Conservation (phyloP, 2,113 vertebrate genomes). For the Sapajus apella region DNA sequence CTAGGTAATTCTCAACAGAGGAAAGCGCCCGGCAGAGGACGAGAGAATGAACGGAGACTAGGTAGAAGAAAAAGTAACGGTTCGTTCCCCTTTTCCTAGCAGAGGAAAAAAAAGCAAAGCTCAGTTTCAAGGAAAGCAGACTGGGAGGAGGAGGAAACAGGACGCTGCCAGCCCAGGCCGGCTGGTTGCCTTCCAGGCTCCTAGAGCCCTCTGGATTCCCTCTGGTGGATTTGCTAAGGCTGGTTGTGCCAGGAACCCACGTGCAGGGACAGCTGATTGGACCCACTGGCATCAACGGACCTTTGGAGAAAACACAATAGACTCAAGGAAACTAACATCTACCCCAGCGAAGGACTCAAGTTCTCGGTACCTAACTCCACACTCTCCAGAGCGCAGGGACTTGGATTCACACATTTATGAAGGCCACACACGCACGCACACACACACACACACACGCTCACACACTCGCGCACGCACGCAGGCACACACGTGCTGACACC, state of each 20-base stretch:
- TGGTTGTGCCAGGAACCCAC: background rate
- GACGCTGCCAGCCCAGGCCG: background rate
- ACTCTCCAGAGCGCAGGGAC: background rate
- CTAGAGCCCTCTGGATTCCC: rapidly evolving
- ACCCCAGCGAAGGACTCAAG: background rate
- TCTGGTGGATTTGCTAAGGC: background rate
- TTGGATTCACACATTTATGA: background rate
- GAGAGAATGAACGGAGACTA: background rate
- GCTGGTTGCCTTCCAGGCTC: background rate
- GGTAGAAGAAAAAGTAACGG: background rate
- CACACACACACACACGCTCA: background rate
- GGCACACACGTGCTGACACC: background rate
- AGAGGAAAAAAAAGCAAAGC: background rate
- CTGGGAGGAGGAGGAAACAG: background rate
- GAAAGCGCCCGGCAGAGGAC: background rate
- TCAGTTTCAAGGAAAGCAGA: background rate
- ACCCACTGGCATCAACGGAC: background rate
- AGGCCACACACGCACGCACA: background rate
- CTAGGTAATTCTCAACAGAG: background rate
- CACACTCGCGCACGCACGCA: background rate
- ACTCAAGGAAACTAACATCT: background rate
- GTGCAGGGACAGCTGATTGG: background rate
- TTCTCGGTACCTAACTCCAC: background rate
- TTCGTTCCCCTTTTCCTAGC: background rate
- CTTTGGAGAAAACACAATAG: background rate